These are phyloP conservation scores for Nycticebus coucang DNA, from an alignment of 2,113 vertebrate species.

Conservation along the genomic window DNA sequence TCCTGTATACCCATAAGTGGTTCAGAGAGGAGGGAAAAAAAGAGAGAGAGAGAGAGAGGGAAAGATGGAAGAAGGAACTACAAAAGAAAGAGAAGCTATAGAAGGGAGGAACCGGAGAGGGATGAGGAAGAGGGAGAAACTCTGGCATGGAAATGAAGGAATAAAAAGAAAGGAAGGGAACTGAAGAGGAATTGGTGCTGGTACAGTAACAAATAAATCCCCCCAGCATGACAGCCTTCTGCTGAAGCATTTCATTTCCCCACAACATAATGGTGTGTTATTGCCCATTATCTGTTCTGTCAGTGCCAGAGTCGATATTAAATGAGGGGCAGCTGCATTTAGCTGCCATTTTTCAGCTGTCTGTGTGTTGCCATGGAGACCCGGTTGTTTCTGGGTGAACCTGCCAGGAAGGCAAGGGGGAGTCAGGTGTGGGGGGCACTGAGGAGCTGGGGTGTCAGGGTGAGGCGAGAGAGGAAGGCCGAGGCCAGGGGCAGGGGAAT, in stretches of 20 bases:
- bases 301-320: slow-evolving; percentile 94
- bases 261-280: slow-evolving; percentile 95
- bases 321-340: slow-evolving; percentile 95
- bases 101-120: neutral
- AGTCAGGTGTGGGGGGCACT: neutral
- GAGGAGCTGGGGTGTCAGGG: slow-evolving; percentile 14
- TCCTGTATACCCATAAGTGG: neutral
- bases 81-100: neutral
- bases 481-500: neutral
- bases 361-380: slow-evolving; percentile 92
- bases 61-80: neutral
- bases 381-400: slow-evolving; percentile 73
- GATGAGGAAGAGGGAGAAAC: neutral
- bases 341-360: slow-evolving; percentile 96
- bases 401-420: slow-evolving; percentile 71
- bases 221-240: slow-evolving; percentile 92
- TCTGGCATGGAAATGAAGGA: slow-evolving; percentile 12
- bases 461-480: neutral
- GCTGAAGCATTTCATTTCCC: slow-evolving; percentile 97
- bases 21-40: neutral
- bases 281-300: slow-evolving; percentile 99
- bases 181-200: slow-evolving; percentile 62
- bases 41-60: neutral
- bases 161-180: slow-evolving; percentile 13
- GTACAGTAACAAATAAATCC: slow-evolving; percentile 88